Evolutionary conservation across 2,113 vertebrate genomes (phyloP), one percentile per base, ranked within the genome.

Genomic region (Oxyruncus cristatus): DNA sequence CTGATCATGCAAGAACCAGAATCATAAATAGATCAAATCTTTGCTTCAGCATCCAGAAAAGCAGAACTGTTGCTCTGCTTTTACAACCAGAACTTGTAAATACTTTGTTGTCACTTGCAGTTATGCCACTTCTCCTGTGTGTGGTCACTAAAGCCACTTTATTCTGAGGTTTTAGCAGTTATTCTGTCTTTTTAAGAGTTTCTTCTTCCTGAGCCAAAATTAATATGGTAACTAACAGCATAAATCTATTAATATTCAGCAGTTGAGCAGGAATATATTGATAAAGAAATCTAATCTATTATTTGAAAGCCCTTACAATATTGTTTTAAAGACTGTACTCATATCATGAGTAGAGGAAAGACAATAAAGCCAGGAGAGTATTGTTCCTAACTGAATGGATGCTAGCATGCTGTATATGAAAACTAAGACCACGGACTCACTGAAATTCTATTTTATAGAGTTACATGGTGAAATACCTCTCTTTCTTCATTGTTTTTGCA

Each of bases 41-140:
- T 97, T 88, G 61, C 55, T 84, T 97, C 85, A 91, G 87, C 56
- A 49, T 95, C 73, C 50, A 84, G 83, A 78, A 78, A 85, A 76
- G 33, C 61, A 73, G 30, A 41, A 55, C 32, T 78, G 8, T 71
- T n/a, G n/a, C n/a, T n/a, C n/a, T n/a, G n/a, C n/a, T n/a, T n/a
- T n/a, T n/a, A n/a, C n/a, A n/a, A n/a, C n/a, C n/a, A n/a, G n/a
- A n/a, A n/a, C n/a, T 49, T 59, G 28, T n/a, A 61, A 47, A 35
- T 62, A 78, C 67, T 75, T 93, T 83, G 9, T 77, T 95, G 23
- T 91, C 75, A 41, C 28, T 68, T 24, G 72, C 50, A 35, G 37
- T 74, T 65, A 72, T 52, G 55, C n/a, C 90, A 50, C 37, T 89
- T 88, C 44, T 93, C n/a, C 52, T 78, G 6, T 52, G 32, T 35